Base-by-base conservation (phyloP, 2,888 invertebrate genomes). In the Oscheius sp. region DNA sequence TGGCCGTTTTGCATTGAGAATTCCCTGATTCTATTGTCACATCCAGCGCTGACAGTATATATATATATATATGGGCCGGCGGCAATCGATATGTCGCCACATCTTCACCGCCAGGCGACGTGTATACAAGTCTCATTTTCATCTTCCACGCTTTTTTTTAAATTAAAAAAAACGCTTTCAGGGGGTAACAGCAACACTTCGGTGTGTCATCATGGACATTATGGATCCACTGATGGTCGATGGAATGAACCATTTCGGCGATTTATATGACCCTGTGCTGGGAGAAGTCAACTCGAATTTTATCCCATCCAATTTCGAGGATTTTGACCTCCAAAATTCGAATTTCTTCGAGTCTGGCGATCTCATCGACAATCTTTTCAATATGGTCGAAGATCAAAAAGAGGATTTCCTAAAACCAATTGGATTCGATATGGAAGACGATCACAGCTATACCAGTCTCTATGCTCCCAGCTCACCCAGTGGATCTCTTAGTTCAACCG, bases 381-480 rank as follows among this genome's bases (percentile, higher is more conserved):
- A 23, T 1, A 15, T 45, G 20, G 6, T 66, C n/a, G 66, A 66
- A 10, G 55, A 65, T 8, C 39, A 39, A 6, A 17, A 37, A 3
- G 58, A 58, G 39, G 58, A 42, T 20, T 10, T 10, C 15, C 42
- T 39, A 17, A 6, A 34, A 12, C 42, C 20, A 27, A 6, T 15
- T 3, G 17, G 27, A 10, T 58, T 42, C 58, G n/a, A n/a, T n/a
- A n/a, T n/a, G n/a, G 25, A 39, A n/a, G 42, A 42, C 3, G 66
- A 66, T 12, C 66, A 66, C 55, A 55, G 46, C 34, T 66, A 66
- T 27, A 50, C 66, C 45, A 31, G 20, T 25, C 50, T 29, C 50
- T 29, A 10, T 34, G 20, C 34, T 34, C 23, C 66, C 5, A 20
- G 33, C 5, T 55, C 66, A 8, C 64, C 64, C 34, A 48, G 34